Conservation (phyloP, 2,113 vertebrate genomes). For the Phylloscopus trochilus region DNA sequence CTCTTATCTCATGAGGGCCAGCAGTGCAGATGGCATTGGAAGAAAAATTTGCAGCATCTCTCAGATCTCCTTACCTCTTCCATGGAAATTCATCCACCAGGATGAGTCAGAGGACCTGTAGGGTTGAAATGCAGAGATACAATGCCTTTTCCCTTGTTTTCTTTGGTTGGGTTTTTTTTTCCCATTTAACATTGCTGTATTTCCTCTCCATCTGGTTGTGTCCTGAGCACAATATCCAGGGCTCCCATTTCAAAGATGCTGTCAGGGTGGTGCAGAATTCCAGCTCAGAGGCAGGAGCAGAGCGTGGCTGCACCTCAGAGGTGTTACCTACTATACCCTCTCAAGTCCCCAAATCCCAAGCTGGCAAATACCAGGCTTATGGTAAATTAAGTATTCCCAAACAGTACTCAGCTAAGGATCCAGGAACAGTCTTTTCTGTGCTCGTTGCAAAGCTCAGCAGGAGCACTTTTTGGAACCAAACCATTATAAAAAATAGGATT, state of each 20-base stretch:
- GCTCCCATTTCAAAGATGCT: neutral
- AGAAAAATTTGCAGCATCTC: neutral
- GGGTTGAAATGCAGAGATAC: neutral
- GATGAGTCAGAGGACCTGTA: neutral
- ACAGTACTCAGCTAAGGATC: neutral
- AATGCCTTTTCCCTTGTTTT: neutral
- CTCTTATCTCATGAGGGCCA: neutral
- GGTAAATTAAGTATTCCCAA: neutral
- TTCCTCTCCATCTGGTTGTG: neutral
- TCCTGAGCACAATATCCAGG: neutral
- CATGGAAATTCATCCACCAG: neutral
- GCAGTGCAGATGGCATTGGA: neutral
- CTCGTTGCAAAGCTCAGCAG: neutral
- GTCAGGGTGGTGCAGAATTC: neutral
- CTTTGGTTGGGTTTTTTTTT: neutral
- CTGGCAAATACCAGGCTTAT: neutral
- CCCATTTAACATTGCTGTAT: neutral
- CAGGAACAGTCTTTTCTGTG: neutral
- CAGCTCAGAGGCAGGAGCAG: neutral
- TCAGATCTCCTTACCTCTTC: neutral
- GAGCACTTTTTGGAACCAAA: neutral
- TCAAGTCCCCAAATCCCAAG: neutral
- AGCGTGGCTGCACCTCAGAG: neutral
- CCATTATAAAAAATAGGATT: neutral
- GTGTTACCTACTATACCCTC: neutral